Conservation (phyloP, 2,797 vertebrate genomes). For the Numenius phaeopus region DNA sequence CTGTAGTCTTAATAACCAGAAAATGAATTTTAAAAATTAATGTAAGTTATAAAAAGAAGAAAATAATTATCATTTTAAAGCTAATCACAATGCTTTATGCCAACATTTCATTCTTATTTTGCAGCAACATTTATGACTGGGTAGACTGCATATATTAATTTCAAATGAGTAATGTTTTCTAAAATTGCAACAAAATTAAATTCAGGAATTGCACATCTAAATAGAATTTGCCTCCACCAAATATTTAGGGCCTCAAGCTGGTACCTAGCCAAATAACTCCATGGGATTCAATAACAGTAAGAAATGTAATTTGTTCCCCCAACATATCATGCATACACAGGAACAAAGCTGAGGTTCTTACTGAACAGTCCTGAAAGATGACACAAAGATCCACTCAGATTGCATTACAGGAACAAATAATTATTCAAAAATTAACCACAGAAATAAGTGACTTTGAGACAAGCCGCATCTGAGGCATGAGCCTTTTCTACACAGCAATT, state of each 20-base stretch:
- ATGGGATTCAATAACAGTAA: neutral
- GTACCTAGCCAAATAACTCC: neutral
- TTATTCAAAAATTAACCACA: neutral
- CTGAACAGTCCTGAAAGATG: neutral
- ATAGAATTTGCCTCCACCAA: constrained; percentile 11
- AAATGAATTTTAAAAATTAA: neutral
- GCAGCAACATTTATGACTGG: neutral
- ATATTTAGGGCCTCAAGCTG: neutral
- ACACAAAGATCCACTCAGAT: neutral
- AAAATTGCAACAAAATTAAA: constrained; percentile 17
- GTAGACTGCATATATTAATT: neutral
- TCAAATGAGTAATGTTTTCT: neutral
- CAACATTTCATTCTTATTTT: neutral
- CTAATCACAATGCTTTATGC: neutral
- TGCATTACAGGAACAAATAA: neutral
- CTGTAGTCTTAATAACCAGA: neutral
- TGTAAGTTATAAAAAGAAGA: neutral
- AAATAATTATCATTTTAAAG: neutral
- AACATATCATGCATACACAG: neutral
- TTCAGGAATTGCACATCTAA: neutral
- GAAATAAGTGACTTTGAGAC: constrained; percentile 26
- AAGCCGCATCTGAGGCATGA: neutral
- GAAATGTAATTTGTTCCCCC: neutral
- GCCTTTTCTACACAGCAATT: neutral
- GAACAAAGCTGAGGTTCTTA: neutral